Conservation (phyloP, 2,113 vertebrate genomes). For the Eclectus roratus region DNA sequence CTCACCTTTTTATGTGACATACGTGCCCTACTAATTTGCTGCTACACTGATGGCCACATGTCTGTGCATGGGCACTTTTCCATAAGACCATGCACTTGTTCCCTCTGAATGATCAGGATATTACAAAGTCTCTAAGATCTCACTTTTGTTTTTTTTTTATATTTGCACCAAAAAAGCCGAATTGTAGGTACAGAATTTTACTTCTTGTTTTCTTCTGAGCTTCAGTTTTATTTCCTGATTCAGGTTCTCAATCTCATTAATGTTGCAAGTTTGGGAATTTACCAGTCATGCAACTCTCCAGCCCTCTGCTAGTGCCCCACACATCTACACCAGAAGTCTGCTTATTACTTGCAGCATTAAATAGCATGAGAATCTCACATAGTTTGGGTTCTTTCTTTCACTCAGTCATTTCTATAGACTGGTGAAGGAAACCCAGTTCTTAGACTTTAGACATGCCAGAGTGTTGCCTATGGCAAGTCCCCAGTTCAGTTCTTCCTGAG, state of each 20-base stretch:
- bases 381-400: neutral
- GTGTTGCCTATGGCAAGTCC: neutral
- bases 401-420: neutral
- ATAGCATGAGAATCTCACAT: neutral
- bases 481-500: neutral
- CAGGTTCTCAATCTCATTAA: neutral
- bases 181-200: neutral
- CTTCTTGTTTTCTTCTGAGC: neutral
- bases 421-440: neutral
- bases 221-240: neutral
- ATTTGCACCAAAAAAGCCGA: neutral
- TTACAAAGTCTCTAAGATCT: neutral
- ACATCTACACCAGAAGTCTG: neutral
- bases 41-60: neutral
- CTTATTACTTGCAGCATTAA: neutral
- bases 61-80: neutral
- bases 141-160: neutral
- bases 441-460: neutral
- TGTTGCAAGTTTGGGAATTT: neutral
- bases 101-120: neutral
- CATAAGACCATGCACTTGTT: neutral
- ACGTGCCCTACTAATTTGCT: neutral
- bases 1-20: neutral
- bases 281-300: neutral
- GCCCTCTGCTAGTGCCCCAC: neutral